Evolutionary conservation across 1,140 invertebrate genomes (phyloP), one percentile per base, ranked within the genome.

Genomic region (Oryctes rhinoceros): DNA sequence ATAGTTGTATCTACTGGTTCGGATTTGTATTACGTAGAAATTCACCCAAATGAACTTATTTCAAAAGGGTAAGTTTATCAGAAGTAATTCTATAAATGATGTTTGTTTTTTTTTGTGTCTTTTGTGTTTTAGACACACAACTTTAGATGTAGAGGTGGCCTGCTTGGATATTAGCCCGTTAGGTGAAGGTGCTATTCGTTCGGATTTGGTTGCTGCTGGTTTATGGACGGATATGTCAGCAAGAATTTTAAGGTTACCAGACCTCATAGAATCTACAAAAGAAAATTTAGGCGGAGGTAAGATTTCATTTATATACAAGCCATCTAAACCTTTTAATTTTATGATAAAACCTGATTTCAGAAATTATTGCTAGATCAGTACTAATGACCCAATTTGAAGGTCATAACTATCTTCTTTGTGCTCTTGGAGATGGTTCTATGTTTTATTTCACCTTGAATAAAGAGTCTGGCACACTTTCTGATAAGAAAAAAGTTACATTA

Each of bases 211-310:
- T 49, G 96, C 96, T 20, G 96, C 99, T 49, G 98, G 98, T 0
- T 90, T 99, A 20, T 99, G 98, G 98, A 98, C 96, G 10, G 97
- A 99, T 85, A 98, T 99, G 83, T 98, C 97, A 0, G 96, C 97
- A 30, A 89, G 96, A 20, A 92, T 99, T 53, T 89, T 98, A 11
- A 91, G 91, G 4, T 85, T 99, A 74, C 96, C 97, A 0, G 89
- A 91, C 65, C 90, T 99, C 20, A 91, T 93, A 81, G 93, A 94
- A 85, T 90, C 95, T 79, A 93, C 94, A 85, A 95, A 94, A 79
- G 97, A 99, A 89, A 92, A 94, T 86, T 88, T 99, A 1, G 94
- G 95, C 78, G 96, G 97, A 86, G 93, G 93, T 95, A 84, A 85
- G 85, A 80, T 59, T 20, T 48, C 53, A 53, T 18, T 53, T 53